A percentile compares a stretch with the other conserved stretches of the same genome.
Conservation (phyloP, 2,888 invertebrate species). For the Drosophila paucipuncta region DNA sequence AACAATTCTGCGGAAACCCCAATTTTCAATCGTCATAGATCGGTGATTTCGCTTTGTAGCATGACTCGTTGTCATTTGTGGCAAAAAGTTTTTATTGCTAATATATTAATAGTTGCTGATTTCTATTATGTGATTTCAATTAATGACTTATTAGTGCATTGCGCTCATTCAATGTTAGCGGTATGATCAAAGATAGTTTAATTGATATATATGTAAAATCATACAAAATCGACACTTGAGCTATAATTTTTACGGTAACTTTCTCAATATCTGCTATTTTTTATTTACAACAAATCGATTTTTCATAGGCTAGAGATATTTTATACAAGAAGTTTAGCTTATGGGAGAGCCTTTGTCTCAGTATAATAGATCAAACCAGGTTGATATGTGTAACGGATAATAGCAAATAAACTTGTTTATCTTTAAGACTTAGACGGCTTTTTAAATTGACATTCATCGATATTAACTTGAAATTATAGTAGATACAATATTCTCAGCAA, state of each 20-base stretch:
- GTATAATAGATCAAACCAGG: not conserved
- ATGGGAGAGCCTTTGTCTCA: not conserved
- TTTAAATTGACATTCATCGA: not conserved
- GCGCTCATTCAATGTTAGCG: not conserved
- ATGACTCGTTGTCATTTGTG: slow-evolving; percentile 6
- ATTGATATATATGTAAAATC: not conserved
- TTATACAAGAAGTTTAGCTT: not conserved
- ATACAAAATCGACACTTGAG: not conserved
- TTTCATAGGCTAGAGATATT: not conserved
- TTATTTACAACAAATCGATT: not conserved
- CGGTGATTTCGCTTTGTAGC: slow-evolving; percentile 2
- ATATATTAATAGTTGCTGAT: not conserved
- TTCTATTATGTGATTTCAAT: not conserved
- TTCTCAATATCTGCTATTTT: not conserved
- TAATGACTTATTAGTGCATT: not conserved
- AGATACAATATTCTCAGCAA: not conserved
- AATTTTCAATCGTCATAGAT: not conserved
- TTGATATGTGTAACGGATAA: not conserved
- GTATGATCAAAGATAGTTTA: not conserved
- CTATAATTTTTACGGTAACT: not conserved
- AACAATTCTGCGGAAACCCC: slow-evolving; percentile 9
- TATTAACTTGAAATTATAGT: not conserved
- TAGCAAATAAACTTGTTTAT: not conserved
- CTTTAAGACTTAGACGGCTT: not conserved
- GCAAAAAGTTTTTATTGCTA: not conserved